Percentiles rank a stretch among this genome's conserved stretches.
Evolutionary conservation across 2,797 vertebrate species (phyloP).

Genomic region (Takifugu rubripes): DNA sequence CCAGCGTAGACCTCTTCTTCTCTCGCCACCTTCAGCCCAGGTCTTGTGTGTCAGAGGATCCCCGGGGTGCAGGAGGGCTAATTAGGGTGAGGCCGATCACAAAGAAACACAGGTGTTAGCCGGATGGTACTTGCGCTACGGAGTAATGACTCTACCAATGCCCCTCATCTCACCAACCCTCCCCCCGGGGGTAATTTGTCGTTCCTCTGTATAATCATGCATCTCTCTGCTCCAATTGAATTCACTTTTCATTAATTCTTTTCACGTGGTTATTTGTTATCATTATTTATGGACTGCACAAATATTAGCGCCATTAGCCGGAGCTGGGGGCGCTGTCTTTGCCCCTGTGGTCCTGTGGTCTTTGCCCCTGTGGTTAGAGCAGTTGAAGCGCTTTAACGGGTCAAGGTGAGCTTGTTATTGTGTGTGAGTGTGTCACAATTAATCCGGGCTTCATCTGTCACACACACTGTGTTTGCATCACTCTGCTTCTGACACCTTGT

Average conservation of each 20-base stretch:
- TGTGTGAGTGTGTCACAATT: slow-evolving; percentile 6
- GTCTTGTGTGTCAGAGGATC: slow-evolving; percentile 74
- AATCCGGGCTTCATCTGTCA: slow-evolving; percentile 14
- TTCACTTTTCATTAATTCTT: slow-evolving; percentile 83
- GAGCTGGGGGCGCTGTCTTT: slow-evolving; percentile 74
- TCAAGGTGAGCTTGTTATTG: slow-evolving; percentile 72
- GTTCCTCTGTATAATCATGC: slow-evolving; percentile 88
- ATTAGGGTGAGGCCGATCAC: slow-evolving; percentile 95
- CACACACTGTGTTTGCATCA: slow-evolving; percentile 6
- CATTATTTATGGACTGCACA: slow-evolving; percentile 94
- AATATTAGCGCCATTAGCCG: slow-evolving; percentile 90
- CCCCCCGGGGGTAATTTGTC: slow-evolving; percentile 86
- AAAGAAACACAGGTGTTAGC: slow-evolving; percentile 96
- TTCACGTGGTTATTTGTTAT: slow-evolving; percentile 78
- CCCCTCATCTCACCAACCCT: slow-evolving; percentile 65
- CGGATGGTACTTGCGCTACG: slow-evolving; percentile 85
- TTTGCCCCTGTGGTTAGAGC: slow-evolving; percentile 57
- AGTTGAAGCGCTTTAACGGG: slow-evolving; percentile 72
- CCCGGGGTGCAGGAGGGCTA: slow-evolving; percentile 91
- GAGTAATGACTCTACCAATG: slow-evolving; percentile 91
- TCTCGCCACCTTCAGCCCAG: slow-evolving; percentile 37
- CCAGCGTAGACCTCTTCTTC: slow-evolving; percentile 16
- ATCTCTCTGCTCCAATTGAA: slow-evolving; percentile 94
- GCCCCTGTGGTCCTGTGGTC: slow-evolving; percentile 67
- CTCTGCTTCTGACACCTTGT: slow-evolving; percentile 11